A percentile compares a stretch with the other conserved stretches of the same genome.
Evolutionary conservation across 2,797 vertebrate genomes (phyloP).

Genomic region (Tolypeutes matacus): DNA sequence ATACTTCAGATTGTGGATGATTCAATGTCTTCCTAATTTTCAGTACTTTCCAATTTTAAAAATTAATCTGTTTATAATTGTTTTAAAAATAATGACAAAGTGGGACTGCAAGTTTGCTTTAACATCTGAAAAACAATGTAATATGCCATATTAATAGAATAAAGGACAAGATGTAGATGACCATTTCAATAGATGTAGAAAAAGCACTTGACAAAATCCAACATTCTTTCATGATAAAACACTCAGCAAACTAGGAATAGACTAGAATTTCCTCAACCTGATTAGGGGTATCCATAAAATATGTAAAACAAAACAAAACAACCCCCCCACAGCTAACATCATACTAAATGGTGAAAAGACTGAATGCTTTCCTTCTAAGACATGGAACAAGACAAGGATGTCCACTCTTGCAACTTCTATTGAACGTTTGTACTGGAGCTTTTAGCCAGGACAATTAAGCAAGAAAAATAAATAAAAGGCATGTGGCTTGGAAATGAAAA

Average conservation of each 20-base stretch:
- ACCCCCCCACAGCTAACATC: neutral
- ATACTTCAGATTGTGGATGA: neutral
- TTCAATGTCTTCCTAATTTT: neutral
- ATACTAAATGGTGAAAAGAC: neutral
- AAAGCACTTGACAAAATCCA: neutral
- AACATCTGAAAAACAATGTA: neutral
- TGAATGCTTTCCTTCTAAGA: neutral
- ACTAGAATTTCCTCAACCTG: neutral
- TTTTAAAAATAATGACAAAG: too few relatives aligned
- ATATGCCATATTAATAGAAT: neutral
- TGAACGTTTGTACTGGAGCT: neutral
- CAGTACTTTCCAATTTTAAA: neutral
- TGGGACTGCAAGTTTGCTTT: neutral
- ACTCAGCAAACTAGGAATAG: neutral
- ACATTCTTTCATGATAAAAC: neutral
- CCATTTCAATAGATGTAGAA: neutral
- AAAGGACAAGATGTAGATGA: neutral
- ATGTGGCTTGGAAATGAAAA: neutral
- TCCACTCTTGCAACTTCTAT: neutral
- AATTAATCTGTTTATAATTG: constrained; percentile 14
- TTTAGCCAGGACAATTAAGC: neutral
- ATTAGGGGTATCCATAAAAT: neutral
- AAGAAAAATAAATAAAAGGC: constrained; percentile 14
- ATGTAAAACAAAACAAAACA: too few relatives aligned
- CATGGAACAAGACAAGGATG: neutral